phyloP scores from a whole-genome alignment of 1,140 invertebrate species.

The Heliconius eleuchia region DNA sequence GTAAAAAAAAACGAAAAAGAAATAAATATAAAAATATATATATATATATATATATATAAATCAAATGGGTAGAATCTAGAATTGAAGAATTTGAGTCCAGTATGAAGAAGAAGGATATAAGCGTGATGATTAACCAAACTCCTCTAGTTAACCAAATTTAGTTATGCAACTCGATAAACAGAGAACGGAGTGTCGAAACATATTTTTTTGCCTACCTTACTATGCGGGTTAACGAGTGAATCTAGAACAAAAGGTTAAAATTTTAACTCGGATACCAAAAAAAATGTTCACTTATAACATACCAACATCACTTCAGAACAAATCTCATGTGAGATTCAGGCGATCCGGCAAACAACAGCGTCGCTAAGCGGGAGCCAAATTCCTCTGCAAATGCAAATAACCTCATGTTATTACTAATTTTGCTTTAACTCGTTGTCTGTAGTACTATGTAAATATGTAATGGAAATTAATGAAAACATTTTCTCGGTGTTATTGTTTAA shows the following conservation, averaged over 20 bases:
- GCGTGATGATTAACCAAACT: too few relatives aligned
- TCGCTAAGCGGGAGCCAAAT: constrained; percentile 8
- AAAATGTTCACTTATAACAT: background rate
- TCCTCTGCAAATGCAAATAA: constrained; percentile 34
- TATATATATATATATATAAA: too few relatives aligned
- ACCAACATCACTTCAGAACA: background rate
- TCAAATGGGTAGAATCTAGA: too few relatives aligned
- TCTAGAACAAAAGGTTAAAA: background rate
- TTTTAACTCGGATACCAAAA: background rate
- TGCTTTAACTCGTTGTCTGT: constrained; percentile 16
- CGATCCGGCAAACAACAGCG: background rate
- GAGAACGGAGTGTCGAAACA: too few relatives aligned
- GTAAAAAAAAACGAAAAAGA: too few relatives aligned
- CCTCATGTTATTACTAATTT: constrained; percentile 34
- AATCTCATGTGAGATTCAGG: background rate
- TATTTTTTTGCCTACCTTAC: too few relatives aligned
- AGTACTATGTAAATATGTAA: background rate
- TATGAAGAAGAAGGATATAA: too few relatives aligned
- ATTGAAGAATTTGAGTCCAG: too few relatives aligned
- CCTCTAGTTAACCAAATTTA: too few relatives aligned
- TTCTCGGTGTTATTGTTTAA: background rate
- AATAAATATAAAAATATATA: too few relatives aligned
- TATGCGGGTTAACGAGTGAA: too few relatives aligned
- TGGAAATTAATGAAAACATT: background rate
- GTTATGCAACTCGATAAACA: too few relatives aligned